A percentile compares a stretch with the other conserved stretches of the same genome.
These are phyloP conservation scores for Lycorma delicatula DNA, from an alignment of 1,140 invertebrate species.

Conservation along the genomic window DNA sequence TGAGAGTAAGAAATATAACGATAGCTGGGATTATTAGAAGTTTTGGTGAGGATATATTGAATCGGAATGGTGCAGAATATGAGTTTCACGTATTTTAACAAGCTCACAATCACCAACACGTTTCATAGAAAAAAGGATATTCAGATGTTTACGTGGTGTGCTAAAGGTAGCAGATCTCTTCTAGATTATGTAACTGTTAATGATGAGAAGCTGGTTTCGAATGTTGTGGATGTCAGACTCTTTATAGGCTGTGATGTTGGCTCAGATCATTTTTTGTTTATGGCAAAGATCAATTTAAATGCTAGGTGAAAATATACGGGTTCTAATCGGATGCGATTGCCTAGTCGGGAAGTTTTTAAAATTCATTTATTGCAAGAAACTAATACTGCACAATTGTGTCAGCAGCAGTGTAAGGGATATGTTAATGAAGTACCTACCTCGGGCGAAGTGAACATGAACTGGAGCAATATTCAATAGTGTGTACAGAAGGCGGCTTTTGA, in stretches of 20 bases:
- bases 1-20: background rate
- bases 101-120: too few species aligned
- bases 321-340: background rate
- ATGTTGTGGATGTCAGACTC: background rate
- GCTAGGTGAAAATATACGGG: background rate
- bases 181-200: background rate
- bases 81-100: background rate
- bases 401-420: background rate
- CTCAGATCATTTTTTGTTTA: background rate
- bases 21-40: background rate
- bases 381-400: background rate
- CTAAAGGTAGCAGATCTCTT: background rate
- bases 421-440: background rate
- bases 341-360: background rate
- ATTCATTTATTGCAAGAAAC: background rate
- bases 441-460: background rate
- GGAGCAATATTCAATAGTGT: background rate
- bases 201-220: background rate
- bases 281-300: background rate
- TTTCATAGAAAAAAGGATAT: background rate
- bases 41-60: background rate
- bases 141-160: background rate
- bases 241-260: background rate
- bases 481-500: background rate
- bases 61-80: background rate